These are phyloP conservation scores for Blastobasis lacticolella DNA, from an alignment of 2,888 invertebrate species.

Conservation along the genomic window DNA sequence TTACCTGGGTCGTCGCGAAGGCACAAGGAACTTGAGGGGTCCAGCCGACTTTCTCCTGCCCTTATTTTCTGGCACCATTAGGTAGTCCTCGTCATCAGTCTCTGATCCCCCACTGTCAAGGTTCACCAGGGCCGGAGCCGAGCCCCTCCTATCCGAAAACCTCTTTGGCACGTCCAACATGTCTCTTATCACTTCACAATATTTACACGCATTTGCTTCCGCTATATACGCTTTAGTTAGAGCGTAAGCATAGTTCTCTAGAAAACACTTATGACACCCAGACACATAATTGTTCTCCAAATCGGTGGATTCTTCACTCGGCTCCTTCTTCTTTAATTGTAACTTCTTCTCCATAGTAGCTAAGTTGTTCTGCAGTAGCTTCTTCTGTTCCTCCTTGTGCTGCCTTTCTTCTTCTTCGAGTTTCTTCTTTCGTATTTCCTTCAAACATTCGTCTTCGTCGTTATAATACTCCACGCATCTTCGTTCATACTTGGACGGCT, in stretches of 20 bases:
- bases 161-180: conserved; percentile 57
- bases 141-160: conserved; percentile 63
- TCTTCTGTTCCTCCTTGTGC: conserved; percentile 52
- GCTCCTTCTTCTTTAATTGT: conserved; percentile 40
- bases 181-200: conserved; percentile 65
- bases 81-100: conserved; percentile 54
- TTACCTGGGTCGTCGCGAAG: conserved; percentile 60
- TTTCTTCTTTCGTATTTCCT: conserved; percentile 59
- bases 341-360: conserved; percentile 49
- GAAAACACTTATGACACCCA: conserved; percentile 67
- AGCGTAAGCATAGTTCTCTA: conserved; percentile 65
- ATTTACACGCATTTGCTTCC: conserved; percentile 59
- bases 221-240: conserved; percentile 62
- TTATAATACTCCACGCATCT: conserved; percentile 76
- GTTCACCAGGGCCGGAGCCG: conserved; percentile 72
- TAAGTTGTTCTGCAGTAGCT: conserved; percentile 44
- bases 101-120: conserved; percentile 59
- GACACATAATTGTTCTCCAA: conserved; percentile 47
- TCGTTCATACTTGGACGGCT: conserved; percentile 52
- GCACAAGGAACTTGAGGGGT: conserved; percentile 52
- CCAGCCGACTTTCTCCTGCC: conserved; percentile 72
- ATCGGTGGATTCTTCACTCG: conserved; percentile 64
- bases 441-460: conserved; percentile 76
- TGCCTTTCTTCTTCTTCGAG: conserved; percentile 52
- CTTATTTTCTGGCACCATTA: conserved; percentile 62